Base-by-base conservation (phyloP, 2,797 vertebrate genomes). In the Sciaenops ocellatus region DNA sequence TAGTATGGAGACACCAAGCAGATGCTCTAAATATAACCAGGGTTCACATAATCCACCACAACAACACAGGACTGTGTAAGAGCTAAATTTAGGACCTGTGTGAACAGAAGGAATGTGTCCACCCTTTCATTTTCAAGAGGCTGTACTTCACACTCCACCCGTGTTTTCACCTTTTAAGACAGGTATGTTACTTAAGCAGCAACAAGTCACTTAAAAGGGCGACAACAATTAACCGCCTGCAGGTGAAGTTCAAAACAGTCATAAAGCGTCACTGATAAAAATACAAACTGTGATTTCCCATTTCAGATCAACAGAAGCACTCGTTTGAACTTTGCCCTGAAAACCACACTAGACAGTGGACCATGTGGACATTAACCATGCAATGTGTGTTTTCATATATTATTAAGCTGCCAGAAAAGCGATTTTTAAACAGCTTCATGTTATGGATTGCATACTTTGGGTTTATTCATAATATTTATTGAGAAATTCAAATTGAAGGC, bases 1-100 rank as follows among this genome's bases (percentile, higher is more conserved):
- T 52, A 67, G 26, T 11, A 13, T 1, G 26, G 30, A 64, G 18
- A 61, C 12, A 62, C 42, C 18, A 38, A 26, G 41, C 34, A 69
- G 4, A 55, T 18, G 24, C 1, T 72, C 66, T 64, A 86, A 73
- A 70, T 79, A 79, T 69, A 87, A 22, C 54, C 3, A 1, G 24
- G 34, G 20, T 48, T 22, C 69, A 28, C 28, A 34, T 30, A 47
- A 56, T 15, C 17, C 67, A 26, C 30, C 55, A 65, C 13, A 59
- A 86, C 80, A 75, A 83, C 80, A 77, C 71, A 66, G 59, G 38
- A 34, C 42, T n/a, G 46, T 12, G 48, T 55, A 26, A 68, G 26
- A 18, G 6, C 82, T 84, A 87, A 73, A 85, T 82, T 59, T 85
- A 42, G 76, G 57, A 55, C 26, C 22, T 20, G 57, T n/a, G 34